These are phyloP conservation scores for Conus ventricosus DNA, from an alignment of 1,140 invertebrate genomes.

Conservation along the genomic window DNA sequence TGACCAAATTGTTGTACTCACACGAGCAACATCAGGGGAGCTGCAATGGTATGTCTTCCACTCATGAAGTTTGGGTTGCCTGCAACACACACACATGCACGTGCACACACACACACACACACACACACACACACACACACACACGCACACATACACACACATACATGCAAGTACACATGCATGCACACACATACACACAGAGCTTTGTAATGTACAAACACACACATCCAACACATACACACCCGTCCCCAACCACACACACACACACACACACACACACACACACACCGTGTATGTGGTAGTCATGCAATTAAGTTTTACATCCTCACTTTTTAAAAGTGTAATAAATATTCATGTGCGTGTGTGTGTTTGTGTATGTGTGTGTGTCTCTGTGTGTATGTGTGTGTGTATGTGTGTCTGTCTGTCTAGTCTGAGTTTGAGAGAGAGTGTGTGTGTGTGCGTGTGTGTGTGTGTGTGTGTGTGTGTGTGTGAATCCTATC, in stretches of 20 bases:
- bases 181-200: slow-evolving; percentile 15
- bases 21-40: slow-evolving; percentile 66
- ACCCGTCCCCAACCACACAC: background rate
- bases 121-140: background rate
- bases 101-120: slow-evolving; percentile 30
- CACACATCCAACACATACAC: background rate
- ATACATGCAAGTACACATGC: slow-evolving; percentile 16
- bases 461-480: background rate
- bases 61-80: slow-evolving; percentile 68
- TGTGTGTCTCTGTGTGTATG: background rate
- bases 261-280: slow-evolving; percentile 35
- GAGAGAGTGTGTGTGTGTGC: background rate
- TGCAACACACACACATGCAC: slow-evolving; percentile 42
- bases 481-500: too few relatives aligned
- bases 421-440: too few relatives aligned
- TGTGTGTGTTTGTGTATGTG: background rate
- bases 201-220: background rate
- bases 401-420: background rate
- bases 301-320: too few relatives aligned
- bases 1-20: slow-evolving; percentile 40
- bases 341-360: too few relatives aligned
- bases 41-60: slow-evolving; percentile 69
- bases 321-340: too few relatives aligned
- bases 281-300: background rate
- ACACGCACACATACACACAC: background rate